Evolutionary conservation across 2,888 invertebrate genomes (phyloP).

Genomic region (Lordiphosa fenestrarum): DNA sequence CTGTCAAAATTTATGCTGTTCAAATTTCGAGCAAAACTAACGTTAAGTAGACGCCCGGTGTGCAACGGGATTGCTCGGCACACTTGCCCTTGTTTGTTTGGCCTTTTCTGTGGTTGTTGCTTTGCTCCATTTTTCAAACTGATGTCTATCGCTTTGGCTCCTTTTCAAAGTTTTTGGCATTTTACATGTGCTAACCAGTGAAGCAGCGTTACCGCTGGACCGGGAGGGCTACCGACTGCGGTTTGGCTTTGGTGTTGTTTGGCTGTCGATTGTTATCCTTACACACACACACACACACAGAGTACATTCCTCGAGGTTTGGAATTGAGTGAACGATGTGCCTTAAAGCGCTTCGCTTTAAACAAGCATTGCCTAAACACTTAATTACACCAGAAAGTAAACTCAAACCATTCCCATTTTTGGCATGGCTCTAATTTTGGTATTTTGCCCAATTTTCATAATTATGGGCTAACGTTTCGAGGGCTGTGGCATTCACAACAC

Average conservation of each 20-base stretch:
- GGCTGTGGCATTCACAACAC: slow-evolving; percentile 5
- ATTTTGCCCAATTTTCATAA: slow-evolving; percentile 7
- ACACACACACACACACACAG: too few relatives aligned
- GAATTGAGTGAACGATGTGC: too few relatives aligned
- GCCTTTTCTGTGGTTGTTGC: slow-evolving; percentile 13
- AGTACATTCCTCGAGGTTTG: too few relatives aligned
- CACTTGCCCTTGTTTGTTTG: slow-evolving; percentile 47
- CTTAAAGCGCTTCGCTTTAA: too few relatives aligned
- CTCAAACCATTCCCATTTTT: too few relatives aligned
- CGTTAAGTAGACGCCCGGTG: slow-evolving; percentile 36
- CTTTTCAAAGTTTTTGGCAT: slow-evolving; percentile 69
- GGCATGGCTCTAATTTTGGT: too few relatives aligned
- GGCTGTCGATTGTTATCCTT: not conserved
- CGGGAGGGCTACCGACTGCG: slow-evolving; percentile 1
- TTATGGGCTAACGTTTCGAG: slow-evolving; percentile 2
- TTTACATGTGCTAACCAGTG: slow-evolving; percentile 65
- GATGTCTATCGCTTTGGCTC: slow-evolving; percentile 62
- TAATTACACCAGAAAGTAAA: too few relatives aligned
- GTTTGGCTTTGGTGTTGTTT: slow-evolving; percentile 8
- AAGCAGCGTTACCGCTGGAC: not conserved
- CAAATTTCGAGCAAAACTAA: slow-evolving; percentile 44
- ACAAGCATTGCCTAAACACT: too few relatives aligned
- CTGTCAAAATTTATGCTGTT: slow-evolving; percentile 64
- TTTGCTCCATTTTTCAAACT: slow-evolving; percentile 59
- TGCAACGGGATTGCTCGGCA: slow-evolving; percentile 8